Conservation (phyloP, 2,888 invertebrate species). For the Pristionchus entomophagus region DNA sequence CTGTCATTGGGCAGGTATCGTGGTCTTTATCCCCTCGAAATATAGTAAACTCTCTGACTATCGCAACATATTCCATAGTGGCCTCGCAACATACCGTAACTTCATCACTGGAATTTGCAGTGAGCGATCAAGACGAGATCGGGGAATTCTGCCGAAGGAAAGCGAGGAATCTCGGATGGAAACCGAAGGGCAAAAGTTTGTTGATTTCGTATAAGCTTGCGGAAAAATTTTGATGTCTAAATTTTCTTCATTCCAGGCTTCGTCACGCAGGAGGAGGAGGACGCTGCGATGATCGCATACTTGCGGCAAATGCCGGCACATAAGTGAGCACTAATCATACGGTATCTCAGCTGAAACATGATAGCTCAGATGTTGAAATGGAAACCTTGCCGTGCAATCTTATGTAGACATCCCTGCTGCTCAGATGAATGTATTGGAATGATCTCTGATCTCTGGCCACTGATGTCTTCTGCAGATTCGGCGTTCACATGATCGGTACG, state of each 20-base stretch:
- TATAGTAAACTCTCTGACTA: background rate
- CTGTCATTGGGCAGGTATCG: slow-evolving; percentile 66
- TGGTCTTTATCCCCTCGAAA: background rate
- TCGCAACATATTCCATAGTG: background rate
- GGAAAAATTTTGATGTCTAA: too few relatives aligned
- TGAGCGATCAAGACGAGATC: slow-evolving; percentile 57
- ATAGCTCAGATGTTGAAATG: too few relatives aligned
- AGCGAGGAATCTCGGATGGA: slow-evolving; percentile 69
- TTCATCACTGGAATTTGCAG: background rate
- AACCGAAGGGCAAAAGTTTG: slow-evolving; percentile 52
- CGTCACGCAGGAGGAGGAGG: slow-evolving; percentile 62
- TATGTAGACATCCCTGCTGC: too few relatives aligned
- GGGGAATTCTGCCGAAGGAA: slow-evolving; percentile 66
- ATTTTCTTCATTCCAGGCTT: slow-evolving; percentile 47
- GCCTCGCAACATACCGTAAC: too few relatives aligned
- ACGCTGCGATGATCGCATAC: slow-evolving; percentile 64
- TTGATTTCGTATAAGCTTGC: too few relatives aligned
- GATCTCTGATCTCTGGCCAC: too few relatives aligned
- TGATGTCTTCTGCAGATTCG: slow-evolving; percentile 62
- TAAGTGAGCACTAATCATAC: slow-evolving; percentile 55
- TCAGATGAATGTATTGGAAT: too few relatives aligned
- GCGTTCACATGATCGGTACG: slow-evolving; percentile 65
- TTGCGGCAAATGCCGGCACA: slow-evolving; percentile 63
- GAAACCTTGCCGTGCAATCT: too few relatives aligned
- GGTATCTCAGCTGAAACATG: background rate